These are phyloP conservation scores for Cichlasoma orientale DNA, from an alignment of 2,797 vertebrate species.

Conservation along the genomic window DNA sequence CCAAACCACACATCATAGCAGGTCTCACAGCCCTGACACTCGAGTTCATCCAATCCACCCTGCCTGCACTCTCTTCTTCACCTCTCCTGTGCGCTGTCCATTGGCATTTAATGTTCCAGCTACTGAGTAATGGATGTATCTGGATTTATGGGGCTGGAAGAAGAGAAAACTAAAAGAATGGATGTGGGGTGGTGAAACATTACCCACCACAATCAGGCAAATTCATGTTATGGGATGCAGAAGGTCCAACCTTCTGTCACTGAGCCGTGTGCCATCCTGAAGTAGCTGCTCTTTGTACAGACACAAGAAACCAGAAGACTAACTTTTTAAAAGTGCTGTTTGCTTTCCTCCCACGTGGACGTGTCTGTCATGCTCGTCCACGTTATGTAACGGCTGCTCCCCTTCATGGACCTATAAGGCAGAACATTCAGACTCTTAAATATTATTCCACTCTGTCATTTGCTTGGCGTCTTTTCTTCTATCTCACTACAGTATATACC, in stretches of 20 bases:
- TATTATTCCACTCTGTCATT: slow-evolving; percentile 28
- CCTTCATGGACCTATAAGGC: slow-evolving; percentile 25
- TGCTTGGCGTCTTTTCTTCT: not conserved
- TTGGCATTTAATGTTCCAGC: not conserved
- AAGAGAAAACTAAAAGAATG: not conserved
- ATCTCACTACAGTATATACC: not conserved
- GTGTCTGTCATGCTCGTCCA: slow-evolving; percentile 24
- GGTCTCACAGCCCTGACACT: not conserved
- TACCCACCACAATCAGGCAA: not conserved
- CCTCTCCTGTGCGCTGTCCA: not conserved
- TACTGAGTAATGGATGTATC: not conserved
- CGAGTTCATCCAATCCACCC: not conserved
- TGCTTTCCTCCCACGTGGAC: slow-evolving; percentile 42
- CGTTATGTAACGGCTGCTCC: slow-evolving; percentile 45
- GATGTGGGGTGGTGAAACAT: not conserved
- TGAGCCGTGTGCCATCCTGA: not conserved
- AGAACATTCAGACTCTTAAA: slow-evolving; percentile 29
- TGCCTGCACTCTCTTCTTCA: fast-evolving
- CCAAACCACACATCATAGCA: no score
- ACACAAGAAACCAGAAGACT: not conserved
- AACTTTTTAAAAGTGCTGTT: not conserved
- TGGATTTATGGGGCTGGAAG: not conserved
- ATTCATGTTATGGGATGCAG: not conserved
- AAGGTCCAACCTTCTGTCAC: not conserved
- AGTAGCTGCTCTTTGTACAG: not conserved